phyloP scores from a whole-genome alignment of 2,888 invertebrate genomes.

The Zhuqinia jingwanae region DNA sequence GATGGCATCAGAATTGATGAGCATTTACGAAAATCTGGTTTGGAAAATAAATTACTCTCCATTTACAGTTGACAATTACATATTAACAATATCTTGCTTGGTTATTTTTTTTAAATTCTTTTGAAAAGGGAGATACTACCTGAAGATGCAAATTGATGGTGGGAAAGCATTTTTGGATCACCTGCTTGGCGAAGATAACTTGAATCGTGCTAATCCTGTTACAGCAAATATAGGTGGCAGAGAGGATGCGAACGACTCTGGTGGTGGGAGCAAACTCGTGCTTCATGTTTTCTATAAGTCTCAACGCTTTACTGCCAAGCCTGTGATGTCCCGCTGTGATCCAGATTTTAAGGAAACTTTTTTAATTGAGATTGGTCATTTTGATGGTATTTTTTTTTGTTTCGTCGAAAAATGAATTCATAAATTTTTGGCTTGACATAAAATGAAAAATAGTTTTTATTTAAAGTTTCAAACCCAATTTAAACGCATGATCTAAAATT shows the following conservation, averaged over 20 bases:
- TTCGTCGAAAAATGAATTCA: no score
- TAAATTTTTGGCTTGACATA: no score
- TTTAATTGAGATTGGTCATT: constrained; percentile 74
- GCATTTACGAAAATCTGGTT: constrained; percentile 39
- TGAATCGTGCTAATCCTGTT: not conserved
- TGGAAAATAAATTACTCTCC: no score
- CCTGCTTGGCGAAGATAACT: constrained; percentile 50
- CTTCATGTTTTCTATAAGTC: constrained; percentile 73
- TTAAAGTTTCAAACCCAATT: not conserved
- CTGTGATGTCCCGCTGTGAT: constrained; percentile 65
- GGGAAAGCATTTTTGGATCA: constrained; percentile 74
- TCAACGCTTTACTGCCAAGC: constrained; percentile 68
- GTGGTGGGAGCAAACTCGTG: constrained; percentile 54
- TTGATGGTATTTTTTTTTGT: constrained; percentile 45
- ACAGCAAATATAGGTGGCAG: not conserved
- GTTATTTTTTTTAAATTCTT: not conserved
- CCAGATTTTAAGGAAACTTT: constrained; percentile 71
- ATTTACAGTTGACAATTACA: not conserved
- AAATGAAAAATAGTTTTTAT: not conserved
- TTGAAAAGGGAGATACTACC: constrained; percentile 56
- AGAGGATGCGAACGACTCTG: constrained; percentile 12
- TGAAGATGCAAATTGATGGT: constrained; percentile 70
- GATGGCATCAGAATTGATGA: constrained; percentile 39
- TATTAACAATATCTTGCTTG: not conserved
- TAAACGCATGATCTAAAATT: constrained; percentile 56